A percentile compares a stretch with the other conserved stretches of the same genome.
phyloP scores from a whole-genome alignment of 2,113 vertebrate genomes.

The Guaruba guarouba region DNA sequence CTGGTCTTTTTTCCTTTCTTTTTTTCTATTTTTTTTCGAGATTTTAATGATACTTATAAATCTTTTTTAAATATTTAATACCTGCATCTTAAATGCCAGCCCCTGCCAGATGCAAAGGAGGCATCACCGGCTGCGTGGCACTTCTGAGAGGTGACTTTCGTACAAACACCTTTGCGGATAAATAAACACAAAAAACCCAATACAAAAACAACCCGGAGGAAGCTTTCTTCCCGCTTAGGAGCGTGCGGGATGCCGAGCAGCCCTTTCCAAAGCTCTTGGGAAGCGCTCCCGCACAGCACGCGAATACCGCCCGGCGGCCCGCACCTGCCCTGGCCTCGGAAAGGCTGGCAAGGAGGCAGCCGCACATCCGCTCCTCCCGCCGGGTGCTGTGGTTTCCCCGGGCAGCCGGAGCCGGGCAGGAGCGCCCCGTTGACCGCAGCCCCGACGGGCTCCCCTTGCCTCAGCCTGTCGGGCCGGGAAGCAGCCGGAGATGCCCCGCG shows the following conservation, averaged over 20 bases:
- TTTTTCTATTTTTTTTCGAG: not conserved
- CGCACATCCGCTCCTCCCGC: not conserved
- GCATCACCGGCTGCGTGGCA: not conserved
- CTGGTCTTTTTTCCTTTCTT: not conserved
- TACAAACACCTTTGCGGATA: not conserved
- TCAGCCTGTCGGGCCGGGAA: not conserved
- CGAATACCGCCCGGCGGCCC: not conserved
- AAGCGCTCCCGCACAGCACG: not conserved
- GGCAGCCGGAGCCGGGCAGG: not conserved
- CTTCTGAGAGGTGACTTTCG: not conserved
- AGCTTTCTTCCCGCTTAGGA: not conserved
- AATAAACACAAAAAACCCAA: not conserved
- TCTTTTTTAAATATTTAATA: not conserved
- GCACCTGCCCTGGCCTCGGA: not conserved
- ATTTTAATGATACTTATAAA: not conserved
- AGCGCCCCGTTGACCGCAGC: not conserved
- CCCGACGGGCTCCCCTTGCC: not conserved
- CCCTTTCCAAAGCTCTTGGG: not conserved
- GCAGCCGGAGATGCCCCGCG: not conserved
- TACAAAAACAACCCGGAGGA: no score
- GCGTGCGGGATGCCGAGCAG: not conserved
- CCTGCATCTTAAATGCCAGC: not conserved
- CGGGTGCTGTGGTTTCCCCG: not conserved
- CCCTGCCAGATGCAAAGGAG: not conserved
- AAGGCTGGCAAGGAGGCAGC: not conserved